Base-by-base conservation (phyloP, 1,140 invertebrate species). In the Rhizoglyphus robini region DNA sequence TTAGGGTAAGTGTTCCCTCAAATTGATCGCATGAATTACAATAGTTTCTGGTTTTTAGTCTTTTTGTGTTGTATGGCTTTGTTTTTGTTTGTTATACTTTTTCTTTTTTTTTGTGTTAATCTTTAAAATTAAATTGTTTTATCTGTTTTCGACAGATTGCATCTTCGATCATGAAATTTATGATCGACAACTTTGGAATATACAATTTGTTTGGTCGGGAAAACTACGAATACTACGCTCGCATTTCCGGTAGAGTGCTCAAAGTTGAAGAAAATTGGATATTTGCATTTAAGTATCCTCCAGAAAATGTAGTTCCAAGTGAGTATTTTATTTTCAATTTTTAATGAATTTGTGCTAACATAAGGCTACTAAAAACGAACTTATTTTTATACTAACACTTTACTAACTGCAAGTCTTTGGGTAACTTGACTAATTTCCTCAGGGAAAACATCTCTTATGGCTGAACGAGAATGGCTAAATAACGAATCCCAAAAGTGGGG, bases 191-290 rank as follows among this genome's bases (percentile, higher is more conserved):
- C 76, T 98, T 97, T 81, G 93, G 91, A 49, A 86, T 88, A 31
- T 88, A 87, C 51, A 89, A 95, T 76, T 81, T 98, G 59, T 98
- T 97, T 77, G 93, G 93, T 2, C 83, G 88, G 51, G 87, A 94
- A 47, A 97, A 96, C 76, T 96, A 98, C 74, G 90, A 96, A 77
- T 98, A 92, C 77, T 98, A 98, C 77, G 91, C 92, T 3, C 81
- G 88, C 27, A 91, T 94, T 46, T 94, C 90, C n/a, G 90, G 91
- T 1, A 79, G 90, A 58, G 88, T 93, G 69, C 77, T 95, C 30
- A 86, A 89, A 72, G 88, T 94, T 25, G 88, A 92, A 76, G 88
- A 92, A 75, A 88, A 93, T 75, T 93, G 90, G 88, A 70, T 70
- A 51, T 92, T 91, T 77, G 90, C 88, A 69, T 93, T 93, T 76